Conservation (phyloP, 2,888 invertebrate genomes). For the Cephalotes varians region DNA sequence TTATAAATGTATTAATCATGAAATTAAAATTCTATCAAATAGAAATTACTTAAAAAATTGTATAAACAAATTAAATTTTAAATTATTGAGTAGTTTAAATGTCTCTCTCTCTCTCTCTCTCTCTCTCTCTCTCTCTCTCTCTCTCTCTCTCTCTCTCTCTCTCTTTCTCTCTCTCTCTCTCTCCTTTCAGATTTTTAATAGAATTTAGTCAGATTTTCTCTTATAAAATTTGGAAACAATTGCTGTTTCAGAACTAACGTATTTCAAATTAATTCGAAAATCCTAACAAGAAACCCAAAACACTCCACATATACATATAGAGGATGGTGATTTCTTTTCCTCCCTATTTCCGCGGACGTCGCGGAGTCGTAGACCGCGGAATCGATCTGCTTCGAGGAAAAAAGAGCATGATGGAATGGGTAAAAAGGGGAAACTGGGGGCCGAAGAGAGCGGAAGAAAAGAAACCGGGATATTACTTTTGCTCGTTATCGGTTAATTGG, state of each 20-base stretch:
- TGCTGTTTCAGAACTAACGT: background rate
- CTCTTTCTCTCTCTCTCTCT: no score
- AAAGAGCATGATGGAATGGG: constrained; percentile 21
- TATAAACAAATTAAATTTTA: background rate
- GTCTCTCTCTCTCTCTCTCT: no score
- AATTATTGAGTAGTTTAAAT: background rate
- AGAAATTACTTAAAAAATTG: background rate
- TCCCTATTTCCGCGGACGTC: constrained; percentile 35
- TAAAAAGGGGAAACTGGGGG: background rate
- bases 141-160: no score
- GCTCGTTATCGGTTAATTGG: constrained; percentile 78
- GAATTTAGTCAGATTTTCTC: background rate
- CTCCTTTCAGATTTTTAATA: background rate
- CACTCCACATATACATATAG: background rate
- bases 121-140: no score
- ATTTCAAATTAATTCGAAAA: constrained; percentile 23
- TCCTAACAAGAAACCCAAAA: background rate
- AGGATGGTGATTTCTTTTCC: constrained; percentile 15
- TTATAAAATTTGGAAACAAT: background rate
- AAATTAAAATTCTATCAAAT: background rate
- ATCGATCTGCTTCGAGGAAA: constrained; percentile 58
- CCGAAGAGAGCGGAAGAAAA: constrained; percentile 34
- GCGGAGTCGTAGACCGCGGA: constrained; percentile 37
- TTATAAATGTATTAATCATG: background rate
- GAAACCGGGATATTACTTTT: constrained; percentile 73